These are phyloP conservation scores for Carcharodon carcharias DNA, from an alignment of 2,797 vertebrate species.

Conservation along the genomic window DNA sequence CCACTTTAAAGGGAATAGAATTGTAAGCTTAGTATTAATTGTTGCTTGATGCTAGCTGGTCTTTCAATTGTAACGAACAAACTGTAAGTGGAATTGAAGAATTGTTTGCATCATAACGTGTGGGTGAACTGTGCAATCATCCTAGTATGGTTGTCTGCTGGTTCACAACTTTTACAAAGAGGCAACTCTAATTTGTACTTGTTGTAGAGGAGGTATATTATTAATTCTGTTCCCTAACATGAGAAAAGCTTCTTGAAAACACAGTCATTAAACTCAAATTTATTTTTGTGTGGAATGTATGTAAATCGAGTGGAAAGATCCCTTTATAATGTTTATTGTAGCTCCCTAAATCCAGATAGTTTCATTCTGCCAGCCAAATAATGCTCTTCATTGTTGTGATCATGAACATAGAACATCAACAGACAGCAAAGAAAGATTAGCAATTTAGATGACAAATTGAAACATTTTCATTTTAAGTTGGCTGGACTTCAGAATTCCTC, in stretches of 20 bases:
- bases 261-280: not conserved
- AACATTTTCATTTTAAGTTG: not conserved
- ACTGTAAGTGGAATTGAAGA: not conserved
- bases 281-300: not conserved
- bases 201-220: not conserved
- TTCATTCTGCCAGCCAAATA: not conserved
- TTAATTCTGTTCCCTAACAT: not conserved
- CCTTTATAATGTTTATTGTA: not conserved
- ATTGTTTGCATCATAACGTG: not conserved
- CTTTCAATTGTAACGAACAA: not conserved
- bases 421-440: not conserved
- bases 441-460: not conserved
- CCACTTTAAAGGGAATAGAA: not conserved
- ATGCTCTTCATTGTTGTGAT: not conserved
- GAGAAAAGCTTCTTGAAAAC: not conserved
- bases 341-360: not conserved
- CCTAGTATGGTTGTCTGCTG: not conserved
- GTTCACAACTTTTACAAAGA: not conserved
- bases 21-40: not conserved
- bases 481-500: not conserved
- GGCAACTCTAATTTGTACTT: not conserved
- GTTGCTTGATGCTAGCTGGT: not conserved
- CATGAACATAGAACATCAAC: not conserved
- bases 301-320: not conserved
- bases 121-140: not conserved